phyloP scores from a whole-genome alignment of 2,797 vertebrate genomes.

The Chiropotes sagulatus region DNA sequence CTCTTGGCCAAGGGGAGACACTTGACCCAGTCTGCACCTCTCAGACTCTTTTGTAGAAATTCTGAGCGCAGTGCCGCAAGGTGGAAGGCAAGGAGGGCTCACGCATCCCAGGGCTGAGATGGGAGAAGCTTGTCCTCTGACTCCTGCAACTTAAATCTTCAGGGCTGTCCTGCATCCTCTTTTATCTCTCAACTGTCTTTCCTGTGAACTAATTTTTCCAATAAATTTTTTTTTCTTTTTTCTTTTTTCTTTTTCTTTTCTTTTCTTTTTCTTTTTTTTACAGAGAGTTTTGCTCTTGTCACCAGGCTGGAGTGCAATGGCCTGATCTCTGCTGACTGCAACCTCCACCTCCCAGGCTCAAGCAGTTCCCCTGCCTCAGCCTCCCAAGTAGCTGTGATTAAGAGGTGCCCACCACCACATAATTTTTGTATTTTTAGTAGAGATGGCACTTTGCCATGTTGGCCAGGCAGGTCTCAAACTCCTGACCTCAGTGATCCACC shows the following conservation, averaged over 20 bases:
- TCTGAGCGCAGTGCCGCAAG: not conserved
- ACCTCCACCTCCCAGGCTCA: not conserved
- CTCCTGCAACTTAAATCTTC: not conserved
- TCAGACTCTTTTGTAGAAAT: not conserved
- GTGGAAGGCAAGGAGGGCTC: not conserved
- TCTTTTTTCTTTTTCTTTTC: not conserved
- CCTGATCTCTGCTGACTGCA: not conserved
- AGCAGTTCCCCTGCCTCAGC: not conserved
- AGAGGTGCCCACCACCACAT: not conserved
- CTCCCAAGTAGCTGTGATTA: not conserved
- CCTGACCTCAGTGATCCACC: not conserved
- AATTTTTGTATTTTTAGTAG: not conserved
- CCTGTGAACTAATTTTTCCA: not conserved
- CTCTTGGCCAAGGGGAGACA: not conserved
- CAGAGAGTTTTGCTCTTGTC: not conserved
- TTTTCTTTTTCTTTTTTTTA: not conserved
- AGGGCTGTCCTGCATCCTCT: no score
- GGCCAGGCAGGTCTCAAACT: not conserved
- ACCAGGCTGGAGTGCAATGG: not conserved
- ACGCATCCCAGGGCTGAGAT: fast-evolving
- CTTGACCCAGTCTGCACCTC: not conserved
- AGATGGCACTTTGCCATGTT: not conserved
- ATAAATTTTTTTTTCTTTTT: not conserved
- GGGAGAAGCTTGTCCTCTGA: not conserved
- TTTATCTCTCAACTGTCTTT: not conserved